phyloP scores from a whole-genome alignment of 1,140 invertebrate species.

The Nylanderia fulva region DNA sequence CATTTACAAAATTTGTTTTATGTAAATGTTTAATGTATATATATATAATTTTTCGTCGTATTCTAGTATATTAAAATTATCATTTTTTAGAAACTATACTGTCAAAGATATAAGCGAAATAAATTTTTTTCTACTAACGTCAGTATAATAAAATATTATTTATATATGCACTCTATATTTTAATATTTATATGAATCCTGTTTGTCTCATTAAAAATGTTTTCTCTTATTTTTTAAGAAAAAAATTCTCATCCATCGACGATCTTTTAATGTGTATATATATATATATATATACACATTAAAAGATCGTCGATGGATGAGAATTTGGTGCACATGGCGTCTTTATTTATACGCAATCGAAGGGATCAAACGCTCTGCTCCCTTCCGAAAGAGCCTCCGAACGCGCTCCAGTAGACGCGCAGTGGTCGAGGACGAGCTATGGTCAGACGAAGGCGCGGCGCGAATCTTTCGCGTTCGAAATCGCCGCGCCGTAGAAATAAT shows the following conservation, averaged over 20 bases:
- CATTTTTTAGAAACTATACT: too few relatives aligned
- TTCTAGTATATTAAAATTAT: too few relatives aligned
- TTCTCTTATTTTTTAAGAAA: not conserved
- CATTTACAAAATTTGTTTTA: too few relatives aligned
- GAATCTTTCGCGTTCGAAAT: conserved; percentile 14
- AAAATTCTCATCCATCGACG: too few relatives aligned
- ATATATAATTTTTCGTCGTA: not conserved
- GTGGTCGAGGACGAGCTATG: conserved; percentile 13
- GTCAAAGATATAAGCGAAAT: too few relatives aligned
- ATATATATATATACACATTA: too few relatives aligned
- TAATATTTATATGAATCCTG: too few relatives aligned
- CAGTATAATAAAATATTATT: too few relatives aligned
- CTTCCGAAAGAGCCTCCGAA: not conserved
- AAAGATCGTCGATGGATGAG: not conserved
- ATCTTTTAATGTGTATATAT: too few relatives aligned
- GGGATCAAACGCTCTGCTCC: not conserved
- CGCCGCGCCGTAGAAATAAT: conserved; percentile 30
- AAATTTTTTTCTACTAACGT: too few relatives aligned
- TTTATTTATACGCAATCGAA: not conserved
- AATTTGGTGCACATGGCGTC: not conserved
- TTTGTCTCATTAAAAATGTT: not conserved
- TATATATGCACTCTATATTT: too few relatives aligned
- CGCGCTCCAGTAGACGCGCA: not conserved
- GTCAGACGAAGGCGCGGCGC: not conserved
- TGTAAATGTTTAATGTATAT: too few relatives aligned